These are phyloP conservation scores for Holothuria leucospilota DNA, from an alignment of 53 echinoderm and acorn worm genomes.

Conservation along the genomic window DNA sequence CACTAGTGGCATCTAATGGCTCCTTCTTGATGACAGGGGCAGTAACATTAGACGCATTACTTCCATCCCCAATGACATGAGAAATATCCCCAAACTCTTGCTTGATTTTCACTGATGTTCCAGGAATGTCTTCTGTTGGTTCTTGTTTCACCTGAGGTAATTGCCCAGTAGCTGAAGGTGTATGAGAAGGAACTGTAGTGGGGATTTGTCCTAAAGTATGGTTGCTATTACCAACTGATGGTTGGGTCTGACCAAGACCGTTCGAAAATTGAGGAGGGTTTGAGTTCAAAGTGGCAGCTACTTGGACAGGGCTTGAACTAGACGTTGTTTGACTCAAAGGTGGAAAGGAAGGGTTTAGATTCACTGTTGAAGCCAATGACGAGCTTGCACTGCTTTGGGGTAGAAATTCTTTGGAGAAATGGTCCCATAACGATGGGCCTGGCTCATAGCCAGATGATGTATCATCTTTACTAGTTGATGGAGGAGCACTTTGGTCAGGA, in stretches of 20 bases:
- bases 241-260: not conserved
- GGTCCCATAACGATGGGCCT: slow-evolving; percentile 24
- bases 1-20: not conserved
- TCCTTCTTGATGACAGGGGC: not conserved
- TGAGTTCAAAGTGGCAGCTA: not conserved
- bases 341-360: no score
- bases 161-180: not conserved
- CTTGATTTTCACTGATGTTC: not conserved
- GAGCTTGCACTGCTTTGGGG: not conserved
- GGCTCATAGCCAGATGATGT: not conserved
- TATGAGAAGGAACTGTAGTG: not conserved
- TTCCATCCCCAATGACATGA: no score
- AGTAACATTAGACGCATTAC: not conserved
- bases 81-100: not conserved
- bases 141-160: slow-evolving; percentile 14
- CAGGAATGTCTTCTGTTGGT: slow-evolving; percentile 32
- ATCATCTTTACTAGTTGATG: not conserved
- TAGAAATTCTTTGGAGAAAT: slow-evolving; percentile 29
- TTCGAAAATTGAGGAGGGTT: not conserved
- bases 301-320: no score
- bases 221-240: not conserved
- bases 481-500: not conserved
- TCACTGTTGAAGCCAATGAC: no score
- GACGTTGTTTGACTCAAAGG: no score
- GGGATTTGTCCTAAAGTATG: not conserved